Evolutionary conservation across 2,797 vertebrate species (phyloP), one percentile per base, ranked within the genome.

Genomic region (Coregonus ussuriensis): DNA sequence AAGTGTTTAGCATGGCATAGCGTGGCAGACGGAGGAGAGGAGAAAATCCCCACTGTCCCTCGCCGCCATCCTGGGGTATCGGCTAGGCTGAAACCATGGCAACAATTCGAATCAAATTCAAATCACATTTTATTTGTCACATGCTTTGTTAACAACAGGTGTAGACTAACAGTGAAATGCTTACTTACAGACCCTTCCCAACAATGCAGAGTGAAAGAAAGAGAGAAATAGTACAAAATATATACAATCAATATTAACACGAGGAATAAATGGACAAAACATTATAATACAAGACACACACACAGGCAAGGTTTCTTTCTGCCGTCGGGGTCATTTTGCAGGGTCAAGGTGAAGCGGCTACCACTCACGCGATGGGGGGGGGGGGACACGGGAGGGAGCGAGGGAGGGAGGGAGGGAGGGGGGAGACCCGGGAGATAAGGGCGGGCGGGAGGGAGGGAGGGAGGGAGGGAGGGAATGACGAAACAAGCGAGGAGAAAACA

Each of bases 291-390:
- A 47, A 47, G 41, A 47, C 25, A 25, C 25, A 25, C 41, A 90
- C 84, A 89, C 86, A 78, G 84, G 88, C 84, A 87, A 25, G 15
- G 9, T 47, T 47, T 86, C 85, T 85, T 84, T 85, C 77, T 78
- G 35, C 83, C 25, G 71, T 77, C 76, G 71, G 82, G 69, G 53
- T 71, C 80, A 56, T 87, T 88, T 85, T 77, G 69, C 81, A 47
- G 59, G 88, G 90, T 91, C 89, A 91, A 89, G 91, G 90, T 90
- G 88, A 89, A 85, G 88, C 79, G 84, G 53, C 85, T 85, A 83
- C 82, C 83, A 81, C 87, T 87, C 88, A 91, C 81, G 82, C 31
- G 14, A 29, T 47, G 72, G n/a, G 47, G 25, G 21, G 13, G 6
- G 25, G 25, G 25, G 1, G 1, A 25, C 25, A 25, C 25, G 25